Conservation (phyloP, 2,888 invertebrate genomes). For the Mongoloraphidia duomilia region DNA sequence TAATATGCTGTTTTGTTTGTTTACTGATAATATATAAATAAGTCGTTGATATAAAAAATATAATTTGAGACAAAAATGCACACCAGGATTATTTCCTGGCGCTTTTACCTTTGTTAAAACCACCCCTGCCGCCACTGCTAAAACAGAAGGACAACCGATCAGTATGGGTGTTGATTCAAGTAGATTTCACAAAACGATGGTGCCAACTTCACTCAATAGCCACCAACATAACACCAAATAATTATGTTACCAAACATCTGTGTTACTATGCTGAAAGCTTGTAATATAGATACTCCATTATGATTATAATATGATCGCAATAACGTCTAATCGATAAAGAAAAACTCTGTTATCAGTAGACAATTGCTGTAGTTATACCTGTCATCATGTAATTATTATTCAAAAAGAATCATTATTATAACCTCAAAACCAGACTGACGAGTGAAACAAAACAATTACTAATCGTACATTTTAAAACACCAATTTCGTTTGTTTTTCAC, state of each 20-base stretch:
- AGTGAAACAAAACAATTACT: too few species aligned
- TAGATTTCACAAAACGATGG: slow-evolving; percentile 4
- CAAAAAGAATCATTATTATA: too few species aligned
- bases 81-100: slow-evolving; percentile 59
- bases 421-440: too few species aligned
- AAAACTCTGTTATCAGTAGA: too few species aligned
- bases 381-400: too few species aligned
- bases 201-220: slow-evolving; percentile 11
- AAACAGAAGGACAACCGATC: slow-evolving; percentile 72
- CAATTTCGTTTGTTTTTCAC: too few species aligned
- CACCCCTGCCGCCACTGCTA: slow-evolving; percentile 91
- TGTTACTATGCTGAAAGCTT: too few species aligned
- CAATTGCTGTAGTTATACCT: too few species aligned
- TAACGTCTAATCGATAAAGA: too few species aligned
- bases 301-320: too few species aligned
- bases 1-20: background rate
- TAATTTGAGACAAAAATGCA: slow-evolving; percentile 46
- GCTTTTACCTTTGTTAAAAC: slow-evolving; percentile 93
- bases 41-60: background rate
- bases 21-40: background rate
- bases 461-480: too few species aligned
- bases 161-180: slow-evolving; percentile 33
- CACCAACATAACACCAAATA: slow-evolving; percentile 5
- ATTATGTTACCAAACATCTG: background rate
- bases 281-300: too few species aligned